Evolutionary conservation across 2,888 invertebrate species (phyloP).

Genomic region (Ormyrus thymus): DNA sequence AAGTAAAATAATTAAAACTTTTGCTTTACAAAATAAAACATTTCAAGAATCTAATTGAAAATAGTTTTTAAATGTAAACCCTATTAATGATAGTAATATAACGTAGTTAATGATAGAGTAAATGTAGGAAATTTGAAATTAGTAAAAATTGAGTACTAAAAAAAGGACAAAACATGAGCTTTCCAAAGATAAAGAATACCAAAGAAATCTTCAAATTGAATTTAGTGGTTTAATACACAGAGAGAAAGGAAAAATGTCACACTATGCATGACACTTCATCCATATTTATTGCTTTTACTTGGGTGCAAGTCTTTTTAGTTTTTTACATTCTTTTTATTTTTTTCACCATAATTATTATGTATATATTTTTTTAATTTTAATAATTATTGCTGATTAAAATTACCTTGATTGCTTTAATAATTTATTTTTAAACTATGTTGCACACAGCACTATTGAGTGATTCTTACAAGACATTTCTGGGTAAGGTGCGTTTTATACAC

Average conservation of each 20-base stretch:
- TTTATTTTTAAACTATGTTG: conserved; percentile 20
- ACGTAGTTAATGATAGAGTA: conserved; percentile 30
- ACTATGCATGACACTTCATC: conserved; percentile 45
- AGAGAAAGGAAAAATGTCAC: conserved; percentile 30
- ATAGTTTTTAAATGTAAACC: conserved; percentile 17
- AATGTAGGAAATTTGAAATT: conserved; percentile 12
- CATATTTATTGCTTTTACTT: conserved; percentile 41
- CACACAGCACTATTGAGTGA: conserved; percentile 39
- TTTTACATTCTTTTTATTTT: conserved; percentile 23
- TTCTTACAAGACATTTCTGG: conserved; percentile 30
- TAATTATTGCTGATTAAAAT: conserved; percentile 7
- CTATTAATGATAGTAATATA: conserved; percentile 24
- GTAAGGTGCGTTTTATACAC: no score
- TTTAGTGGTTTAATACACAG: conserved; percentile 1
- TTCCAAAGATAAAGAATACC: conserved; percentile 12
- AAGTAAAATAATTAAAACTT: background rate
- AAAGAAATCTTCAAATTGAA: conserved; percentile 4
- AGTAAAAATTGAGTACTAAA: conserved; percentile 15
- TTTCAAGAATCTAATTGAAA: conserved; percentile 9
- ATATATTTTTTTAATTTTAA: conserved; percentile 22
- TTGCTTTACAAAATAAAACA: background rate
- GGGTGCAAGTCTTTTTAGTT: conserved; percentile 35
- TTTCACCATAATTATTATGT: conserved; percentile 5
- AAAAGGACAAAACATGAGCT: conserved; percentile 54
- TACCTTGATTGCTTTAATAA: conserved; percentile 9